Base-by-base conservation (phyloP, 1,140 invertebrate species). In the Lepidotrigona ventralis region DNA sequence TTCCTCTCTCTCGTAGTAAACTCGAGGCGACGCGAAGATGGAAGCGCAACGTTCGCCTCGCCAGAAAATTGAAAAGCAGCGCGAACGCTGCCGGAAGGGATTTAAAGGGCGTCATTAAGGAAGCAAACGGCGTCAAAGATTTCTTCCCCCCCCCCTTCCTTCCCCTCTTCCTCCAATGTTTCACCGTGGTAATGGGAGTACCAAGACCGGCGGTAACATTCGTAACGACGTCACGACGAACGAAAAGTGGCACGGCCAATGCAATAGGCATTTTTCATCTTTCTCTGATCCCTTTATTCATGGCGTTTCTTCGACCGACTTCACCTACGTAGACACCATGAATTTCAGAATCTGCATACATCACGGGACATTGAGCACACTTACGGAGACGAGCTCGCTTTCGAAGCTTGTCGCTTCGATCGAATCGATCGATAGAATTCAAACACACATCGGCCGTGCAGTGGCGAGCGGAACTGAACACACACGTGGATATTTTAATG, bases 21-120 rank as follows among this genome's bases (percentile, higher is more conserved):
- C n/a, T 76, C 15, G 58, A 17, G 15, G 63, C 17, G 17, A 5
- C 15, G 29, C 23, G 39, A 8, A 46, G 6, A 46, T 46, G 39
- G 8, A 46, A 46, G 39, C 19, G n/a, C 12, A 12, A 39, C 14
- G 21, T 53, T n/a, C 4, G 12, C 19, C 19, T 56, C 19, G 23
- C 39, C 51, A 26, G 54, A 72, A 71, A 79, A 79, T 79, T 71
- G 74, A 63, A 79, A 64, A 72, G 46, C n/a, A 39, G 73, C 39
- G n/a, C 63, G 15, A 21, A 70, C n/a, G 39, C 53, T 14, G 51
- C 19, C 14, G 4, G 26, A 56, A 79, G 46, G n/a, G 46, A 83
- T 83, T 77, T 68, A 46, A 83, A 71, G 81, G 29, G 23, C 39
- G 53, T 58, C 56, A 54, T 83, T 83, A 70, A 72, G 54, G 23